These are phyloP conservation scores for Parasteatoda lunata DNA, from an alignment of 2,888 invertebrate genomes.

Conservation along the genomic window DNA sequence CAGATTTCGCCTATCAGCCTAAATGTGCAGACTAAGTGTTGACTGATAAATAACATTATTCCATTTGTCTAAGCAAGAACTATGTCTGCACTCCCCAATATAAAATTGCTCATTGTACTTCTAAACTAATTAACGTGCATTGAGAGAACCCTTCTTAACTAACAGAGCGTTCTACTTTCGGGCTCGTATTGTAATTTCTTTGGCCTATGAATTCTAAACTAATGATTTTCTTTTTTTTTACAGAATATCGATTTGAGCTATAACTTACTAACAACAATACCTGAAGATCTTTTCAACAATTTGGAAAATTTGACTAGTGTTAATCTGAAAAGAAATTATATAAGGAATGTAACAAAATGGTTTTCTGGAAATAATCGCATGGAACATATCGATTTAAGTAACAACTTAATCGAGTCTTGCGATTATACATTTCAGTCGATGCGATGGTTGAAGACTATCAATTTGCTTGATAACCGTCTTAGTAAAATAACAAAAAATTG, in stretches of 20 bases:
- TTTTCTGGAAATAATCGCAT: conserved; percentile 8
- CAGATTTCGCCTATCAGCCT: no score
- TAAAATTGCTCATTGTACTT: no score
- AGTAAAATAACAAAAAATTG: background rate
- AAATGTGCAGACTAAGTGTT: no score
- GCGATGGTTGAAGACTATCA: background rate
- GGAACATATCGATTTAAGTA: background rate
- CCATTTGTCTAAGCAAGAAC: no score
- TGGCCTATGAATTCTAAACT: background rate
- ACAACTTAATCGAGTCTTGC: background rate
- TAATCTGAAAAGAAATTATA: background rate
- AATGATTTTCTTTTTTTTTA: background rate
- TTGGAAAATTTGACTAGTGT: conserved; percentile 1
- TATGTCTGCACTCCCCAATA: no score
- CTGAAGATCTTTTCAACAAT: conserved; percentile 7
- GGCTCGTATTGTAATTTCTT: no score
- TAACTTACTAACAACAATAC: conserved; percentile 1
- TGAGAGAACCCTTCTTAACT: no score
- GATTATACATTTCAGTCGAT: background rate
- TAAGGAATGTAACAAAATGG: background rate
- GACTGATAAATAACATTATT: no score
- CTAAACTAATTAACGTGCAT: no score
- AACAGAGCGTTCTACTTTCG: no score
- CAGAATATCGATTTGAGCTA: conserved; percentile 6
- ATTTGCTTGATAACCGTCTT: conserved; percentile 4